A percentile compares a stretch with the other conserved stretches of the same genome.
Evolutionary conservation across 2,888 invertebrate species (phyloP).

Genomic region (Agrilus cyanescens): DNA sequence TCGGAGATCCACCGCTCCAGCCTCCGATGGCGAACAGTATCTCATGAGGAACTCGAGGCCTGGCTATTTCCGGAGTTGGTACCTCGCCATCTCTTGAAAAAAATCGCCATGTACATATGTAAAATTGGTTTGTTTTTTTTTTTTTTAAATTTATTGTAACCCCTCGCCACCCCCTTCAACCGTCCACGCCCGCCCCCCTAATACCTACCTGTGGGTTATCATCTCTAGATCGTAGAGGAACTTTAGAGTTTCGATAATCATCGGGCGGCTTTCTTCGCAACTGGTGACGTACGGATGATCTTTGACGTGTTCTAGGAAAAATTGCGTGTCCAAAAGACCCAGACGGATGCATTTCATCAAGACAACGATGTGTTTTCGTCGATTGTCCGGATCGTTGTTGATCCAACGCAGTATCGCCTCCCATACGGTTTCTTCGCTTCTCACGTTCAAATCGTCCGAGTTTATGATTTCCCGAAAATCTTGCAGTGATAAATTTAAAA

Average conservation of each 20-base stretch:
- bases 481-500: conserved; percentile 56
- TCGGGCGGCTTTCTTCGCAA: conserved; percentile 72
- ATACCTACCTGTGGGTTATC: conserved; percentile 47
- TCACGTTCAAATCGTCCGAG: conserved; percentile 75
- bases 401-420: conserved; percentile 81
- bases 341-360: conserved; percentile 71
- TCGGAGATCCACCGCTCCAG: conserved; percentile 66
- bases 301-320: conserved; percentile 82
- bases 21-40: conserved; percentile 77
- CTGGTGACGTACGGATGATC: conserved; percentile 76
- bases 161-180: no score
- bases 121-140: no score
- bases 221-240: conserved; percentile 88
- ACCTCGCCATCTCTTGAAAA: conserved; percentile 57
- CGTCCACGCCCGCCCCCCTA: no score
- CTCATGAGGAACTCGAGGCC: conserved; percentile 77
- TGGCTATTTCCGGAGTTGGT: conserved; percentile 71
- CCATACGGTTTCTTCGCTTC: conserved; percentile 81
- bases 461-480: conserved; percentile 67
- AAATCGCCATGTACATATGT: no score
- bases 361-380: conserved; percentile 64
- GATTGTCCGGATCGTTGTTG: conserved; percentile 57
- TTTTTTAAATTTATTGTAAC: no score
- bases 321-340: conserved; percentile 73
- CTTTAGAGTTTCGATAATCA: conserved; percentile 82